A percentile compares a stretch with the other conserved stretches of the same genome.
These are phyloP conservation scores for Serinus canaria DNA, from an alignment of 2,113 vertebrate species.

Conservation along the genomic window DNA sequence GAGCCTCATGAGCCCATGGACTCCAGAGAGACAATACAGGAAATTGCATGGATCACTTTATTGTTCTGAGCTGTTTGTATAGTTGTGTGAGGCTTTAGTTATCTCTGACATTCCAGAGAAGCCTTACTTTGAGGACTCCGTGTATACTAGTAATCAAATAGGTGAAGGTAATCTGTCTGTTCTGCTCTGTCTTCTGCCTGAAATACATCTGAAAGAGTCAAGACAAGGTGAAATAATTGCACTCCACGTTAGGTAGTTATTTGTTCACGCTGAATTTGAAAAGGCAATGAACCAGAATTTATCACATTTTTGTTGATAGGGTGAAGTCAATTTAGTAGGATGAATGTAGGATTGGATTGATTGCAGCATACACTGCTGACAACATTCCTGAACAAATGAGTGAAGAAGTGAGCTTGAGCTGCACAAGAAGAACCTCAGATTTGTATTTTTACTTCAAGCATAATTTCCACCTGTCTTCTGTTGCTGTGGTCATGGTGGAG, in stretches of 20 bases:
- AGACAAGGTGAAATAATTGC: neutral
- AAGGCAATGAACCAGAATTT: neutral
- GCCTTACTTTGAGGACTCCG: neutral
- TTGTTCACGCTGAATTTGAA: neutral
- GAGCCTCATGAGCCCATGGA: neutral
- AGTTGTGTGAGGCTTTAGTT: conserved; percentile 6
- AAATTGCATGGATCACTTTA: conserved; percentile 32
- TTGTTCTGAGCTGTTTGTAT: conserved; percentile 52
- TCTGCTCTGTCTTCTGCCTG: neutral
- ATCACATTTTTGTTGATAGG: neutral
- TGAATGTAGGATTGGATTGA: neutral
- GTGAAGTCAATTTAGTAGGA: neutral
- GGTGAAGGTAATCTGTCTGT: neutral
- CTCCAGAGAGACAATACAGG: conserved; percentile 25
- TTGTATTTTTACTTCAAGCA: neutral
- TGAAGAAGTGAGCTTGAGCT: neutral
- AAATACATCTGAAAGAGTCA: neutral
- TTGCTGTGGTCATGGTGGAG: neutral
- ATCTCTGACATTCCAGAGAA: conserved; percentile 46
- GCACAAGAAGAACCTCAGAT: neutral
- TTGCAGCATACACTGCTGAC: rapidly evolving
- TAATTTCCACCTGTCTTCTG: neutral
- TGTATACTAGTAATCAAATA: neutral
- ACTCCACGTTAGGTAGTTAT: neutral
- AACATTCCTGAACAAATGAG: neutral